Evolutionary conservation across 2,113 vertebrate genomes (phyloP).

Genomic region (Orycteropus afer): DNA sequence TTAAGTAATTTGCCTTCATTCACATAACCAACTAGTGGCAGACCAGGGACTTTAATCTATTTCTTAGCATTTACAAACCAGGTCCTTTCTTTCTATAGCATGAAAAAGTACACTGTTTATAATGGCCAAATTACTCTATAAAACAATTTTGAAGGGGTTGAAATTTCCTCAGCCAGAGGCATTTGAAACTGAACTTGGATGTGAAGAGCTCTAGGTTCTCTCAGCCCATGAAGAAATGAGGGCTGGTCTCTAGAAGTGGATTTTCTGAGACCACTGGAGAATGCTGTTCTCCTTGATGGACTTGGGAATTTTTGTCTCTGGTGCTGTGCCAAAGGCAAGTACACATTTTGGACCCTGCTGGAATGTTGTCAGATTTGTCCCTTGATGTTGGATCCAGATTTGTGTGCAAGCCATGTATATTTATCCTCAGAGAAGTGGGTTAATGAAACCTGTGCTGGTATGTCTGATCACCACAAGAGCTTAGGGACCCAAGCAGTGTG

Average conservation of each 20-base stretch:
- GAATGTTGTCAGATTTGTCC: neutral
- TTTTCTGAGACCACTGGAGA: constrained; percentile 40
- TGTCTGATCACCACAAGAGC: neutral
- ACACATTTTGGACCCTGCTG: neutral
- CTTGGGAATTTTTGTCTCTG: constrained; percentile 39
- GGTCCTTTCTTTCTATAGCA: neutral
- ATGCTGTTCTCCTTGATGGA: constrained; percentile 16
- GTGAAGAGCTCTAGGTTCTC: neutral
- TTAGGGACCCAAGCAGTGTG: neutral
- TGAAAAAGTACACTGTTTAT: neutral
- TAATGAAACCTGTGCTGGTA: neutral
- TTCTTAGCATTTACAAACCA: neutral
- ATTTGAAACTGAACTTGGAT: neutral
- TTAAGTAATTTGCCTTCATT: neutral
- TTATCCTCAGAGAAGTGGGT: neutral
- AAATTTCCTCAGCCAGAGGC: constrained; percentile 15
- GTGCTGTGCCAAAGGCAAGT: neutral
- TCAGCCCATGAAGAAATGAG: neutral
- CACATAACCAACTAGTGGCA: neutral
- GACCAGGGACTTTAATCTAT: neutral
- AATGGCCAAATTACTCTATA: neutral
- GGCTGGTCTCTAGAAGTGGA: neutral
- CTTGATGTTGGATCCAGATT: neutral
- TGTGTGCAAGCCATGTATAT: neutral
- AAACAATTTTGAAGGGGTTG: neutral